Evolutionary conservation across 2,888 invertebrate species (phyloP), one percentile per base, ranked within the genome.

Genomic region (Cordilura impudica): DNA sequence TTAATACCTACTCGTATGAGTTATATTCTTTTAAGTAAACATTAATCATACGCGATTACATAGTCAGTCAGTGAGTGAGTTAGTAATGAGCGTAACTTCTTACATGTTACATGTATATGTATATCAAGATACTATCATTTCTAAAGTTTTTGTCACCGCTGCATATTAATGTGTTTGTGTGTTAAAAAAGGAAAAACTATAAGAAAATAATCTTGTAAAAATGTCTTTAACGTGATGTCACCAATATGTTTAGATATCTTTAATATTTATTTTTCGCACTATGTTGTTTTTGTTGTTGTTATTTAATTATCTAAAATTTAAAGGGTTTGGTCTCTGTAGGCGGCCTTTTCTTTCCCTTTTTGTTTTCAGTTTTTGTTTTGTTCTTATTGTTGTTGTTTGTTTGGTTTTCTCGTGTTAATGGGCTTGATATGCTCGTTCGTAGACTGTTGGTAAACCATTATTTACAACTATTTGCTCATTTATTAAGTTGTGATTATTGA

Each of bases 401-500:
- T 14, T 7, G 2, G 8, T 51, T 23, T 26, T 31, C 18, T 18
- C 12, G 18, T 54, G 54, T 35, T 31, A 54, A 35, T 54, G 16
- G 19, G 18, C 31, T 54, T 31, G 29, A n/a, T 39, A 39, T 39
- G n/a, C n/a, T n/a, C n/a, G n/a, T n/a, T n/a, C 35, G n/a, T 5
- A 45, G 14, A n/a, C 10, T 21, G 7, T 14, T 26, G 49, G 43
- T 49, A 29, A 49, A 12, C 58, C 58, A 49, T 39, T 51, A 51
- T 58, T 58, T 58, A 49, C 23, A 58, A 58, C n/a, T 69, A 69
- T 58, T 69, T 69, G 26, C 39, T n/a, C 39, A 58, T 49, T 58
- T 58, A 69, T 69, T 58, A 69, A 58, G 35, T 58, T 69, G 39
- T 58, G 69, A 49, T 69, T 69, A 69, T 69, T 29, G 49, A 58